Percentiles rank a stretch among this genome's conserved stretches.
These are phyloP conservation scores for Samia ricini DNA, from an alignment of 1,140 invertebrate species.

Conservation along the genomic window DNA sequence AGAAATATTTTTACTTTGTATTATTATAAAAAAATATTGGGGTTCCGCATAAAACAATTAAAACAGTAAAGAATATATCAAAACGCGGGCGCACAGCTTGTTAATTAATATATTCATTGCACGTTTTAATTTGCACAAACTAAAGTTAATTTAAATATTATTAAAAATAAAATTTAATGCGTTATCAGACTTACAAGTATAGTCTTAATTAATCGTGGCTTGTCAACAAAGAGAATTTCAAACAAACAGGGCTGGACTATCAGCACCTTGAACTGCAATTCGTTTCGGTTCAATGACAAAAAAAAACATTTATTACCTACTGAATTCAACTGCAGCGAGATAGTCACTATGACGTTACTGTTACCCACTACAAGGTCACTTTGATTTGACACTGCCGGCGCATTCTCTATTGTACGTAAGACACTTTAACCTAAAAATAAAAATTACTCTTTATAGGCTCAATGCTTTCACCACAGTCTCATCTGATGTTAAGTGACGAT, in stretches of 20 bases:
- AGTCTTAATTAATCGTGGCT: neutral
- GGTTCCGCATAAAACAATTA: no score
- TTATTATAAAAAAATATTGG: no score
- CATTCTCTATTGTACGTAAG: neutral
- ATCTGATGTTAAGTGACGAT: no score
- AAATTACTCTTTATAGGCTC: no score
- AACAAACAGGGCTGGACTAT: constrained; percentile 4
- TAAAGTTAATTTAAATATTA: no score
- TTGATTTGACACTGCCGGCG: constrained; percentile 21
- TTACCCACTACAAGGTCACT: constrained; percentile 23
- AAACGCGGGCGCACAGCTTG: no score
- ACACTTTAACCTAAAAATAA: constrained; percentile 6
- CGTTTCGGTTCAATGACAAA: constrained; percentile 9
- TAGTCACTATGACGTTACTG: neutral
- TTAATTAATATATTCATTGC: no score
- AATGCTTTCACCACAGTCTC: no score
- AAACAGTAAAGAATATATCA: no score
- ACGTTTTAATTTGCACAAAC: no score
- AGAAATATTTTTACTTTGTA: no score
- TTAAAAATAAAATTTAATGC: no score
- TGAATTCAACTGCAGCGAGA: neutral
- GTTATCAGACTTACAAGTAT: neutral
- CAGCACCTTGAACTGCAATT: constrained; percentile 12
- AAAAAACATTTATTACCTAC: neutral
- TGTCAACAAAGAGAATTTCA: constrained; percentile 1